These are phyloP conservation scores for Cryptoblepharus egeriae DNA, from an alignment of 2,797 vertebrate species.

Conservation along the genomic window DNA sequence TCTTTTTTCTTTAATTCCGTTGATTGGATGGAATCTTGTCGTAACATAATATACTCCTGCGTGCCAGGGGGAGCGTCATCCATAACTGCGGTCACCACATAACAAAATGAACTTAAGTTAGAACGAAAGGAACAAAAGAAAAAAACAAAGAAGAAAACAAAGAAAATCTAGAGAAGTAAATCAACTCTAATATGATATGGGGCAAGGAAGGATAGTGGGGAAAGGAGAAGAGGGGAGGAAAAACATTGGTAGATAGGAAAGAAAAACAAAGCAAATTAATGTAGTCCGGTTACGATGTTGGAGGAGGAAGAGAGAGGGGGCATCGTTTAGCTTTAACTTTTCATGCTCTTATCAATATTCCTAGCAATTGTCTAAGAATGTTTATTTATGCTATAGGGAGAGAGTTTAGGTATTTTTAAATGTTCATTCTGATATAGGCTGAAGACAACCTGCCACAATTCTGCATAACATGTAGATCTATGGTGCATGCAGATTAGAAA, in stretches of 20 bases:
- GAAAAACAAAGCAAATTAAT: constrained; percentile 15
- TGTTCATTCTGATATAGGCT: not conserved
- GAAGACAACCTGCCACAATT: not conserved
- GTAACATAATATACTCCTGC: constrained; percentile 99
- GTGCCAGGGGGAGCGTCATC: constrained; percentile 99
- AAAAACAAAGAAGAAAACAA: constrained; percentile 70
- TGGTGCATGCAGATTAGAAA: constrained; percentile 41
- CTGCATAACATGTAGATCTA: not conserved
- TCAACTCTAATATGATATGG: constrained; percentile 65
- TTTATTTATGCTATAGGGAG: constrained; percentile 16
- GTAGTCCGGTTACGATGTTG: constrained; percentile 13
- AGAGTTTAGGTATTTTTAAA: not conserved
- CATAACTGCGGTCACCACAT: constrained; percentile 97
- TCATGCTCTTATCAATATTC: constrained; percentile 9
- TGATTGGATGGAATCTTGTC: constrained; percentile 99
- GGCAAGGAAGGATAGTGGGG: constrained; percentile 29
- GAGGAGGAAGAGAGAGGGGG: constrained; percentile 17
- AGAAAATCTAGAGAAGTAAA: constrained; percentile 70
- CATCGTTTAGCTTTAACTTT: constrained; percentile 34
- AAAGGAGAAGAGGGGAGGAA: constrained; percentile 42
- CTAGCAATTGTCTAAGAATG: constrained; percentile 3
- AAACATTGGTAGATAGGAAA: constrained; percentile 48
- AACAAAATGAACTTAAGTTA: constrained; percentile 99
- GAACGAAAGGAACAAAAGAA: constrained; percentile 79
- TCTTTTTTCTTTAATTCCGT: constrained; percentile 99